Conservation (phyloP, 2,113 vertebrate genomes). For the Heloderma charlesbogerti region DNA sequence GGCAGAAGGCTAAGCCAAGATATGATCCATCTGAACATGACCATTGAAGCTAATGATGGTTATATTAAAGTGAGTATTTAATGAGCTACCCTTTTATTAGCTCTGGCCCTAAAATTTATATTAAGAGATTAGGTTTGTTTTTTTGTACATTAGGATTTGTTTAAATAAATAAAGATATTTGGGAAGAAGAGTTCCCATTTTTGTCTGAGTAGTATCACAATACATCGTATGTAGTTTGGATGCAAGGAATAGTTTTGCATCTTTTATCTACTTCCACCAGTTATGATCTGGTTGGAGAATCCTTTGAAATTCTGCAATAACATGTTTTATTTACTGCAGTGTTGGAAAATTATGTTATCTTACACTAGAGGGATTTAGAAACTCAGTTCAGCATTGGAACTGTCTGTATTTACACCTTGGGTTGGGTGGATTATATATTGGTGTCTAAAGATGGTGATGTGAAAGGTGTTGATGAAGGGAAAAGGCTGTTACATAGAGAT, state of each 20-base stretch:
- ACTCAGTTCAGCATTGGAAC: slow-evolving; percentile 2
- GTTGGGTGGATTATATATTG: neutral
- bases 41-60: too few relatives aligned
- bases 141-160: neutral
- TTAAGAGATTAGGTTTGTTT: rapidly evolving
- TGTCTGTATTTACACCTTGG: neutral
- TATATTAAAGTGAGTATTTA: too few relatives aligned
- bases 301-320: slow-evolving; percentile 50
- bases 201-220: slow-evolving; percentile 4
- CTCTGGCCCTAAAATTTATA: neutral
- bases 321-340: slow-evolving; percentile 44
- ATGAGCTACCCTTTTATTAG: neutral
- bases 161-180: neutral
- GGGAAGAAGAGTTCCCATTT: slow-evolving; percentile 10
- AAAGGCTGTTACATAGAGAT: slow-evolving; percentile 35
- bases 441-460: slow-evolving; percentile 28
- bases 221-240: neutral
- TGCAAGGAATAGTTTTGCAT: slow-evolving; percentile 1
- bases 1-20: too few relatives aligned
- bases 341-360: slow-evolving; percentile 11
- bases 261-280: neutral
- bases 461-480: slow-evolving; percentile 22
- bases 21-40: too few relatives aligned
- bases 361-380: slow-evolving; percentile 37
- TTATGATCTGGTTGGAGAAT: neutral